Conservation (phyloP, 1,140 invertebrate genomes). For the Diachasmimorpha longicaudata region DNA sequence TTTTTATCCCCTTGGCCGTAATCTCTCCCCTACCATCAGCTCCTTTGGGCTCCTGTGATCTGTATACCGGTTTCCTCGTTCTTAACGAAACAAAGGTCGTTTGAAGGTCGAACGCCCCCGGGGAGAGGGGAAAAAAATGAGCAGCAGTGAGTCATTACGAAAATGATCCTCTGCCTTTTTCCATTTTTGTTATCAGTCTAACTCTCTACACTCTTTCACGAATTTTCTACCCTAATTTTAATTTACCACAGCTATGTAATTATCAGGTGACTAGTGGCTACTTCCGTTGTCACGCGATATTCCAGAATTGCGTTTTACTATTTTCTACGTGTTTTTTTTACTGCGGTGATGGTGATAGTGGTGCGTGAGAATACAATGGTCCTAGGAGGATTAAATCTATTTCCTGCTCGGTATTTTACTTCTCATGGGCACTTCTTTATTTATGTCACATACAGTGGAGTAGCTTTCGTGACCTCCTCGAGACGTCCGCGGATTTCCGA, state of each 20-base stretch:
- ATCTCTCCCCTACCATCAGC: background rate
- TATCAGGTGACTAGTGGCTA: constrained; percentile 1
- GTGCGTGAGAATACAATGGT: constrained; percentile 5
- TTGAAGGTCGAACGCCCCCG: constrained; percentile 11
- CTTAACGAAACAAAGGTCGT: constrained; percentile 23
- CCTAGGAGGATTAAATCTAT: constrained; percentile 18
- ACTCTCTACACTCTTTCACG: background rate
- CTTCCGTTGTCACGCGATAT: constrained; percentile 29
- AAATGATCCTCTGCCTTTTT: background rate
- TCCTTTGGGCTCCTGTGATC: constrained; percentile 1
- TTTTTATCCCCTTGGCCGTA: background rate
- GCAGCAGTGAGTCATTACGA: constrained; percentile 4
- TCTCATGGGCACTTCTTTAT: constrained; percentile 2
- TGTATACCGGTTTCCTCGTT: constrained; percentile 14
- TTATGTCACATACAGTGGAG: constrained; percentile 2
- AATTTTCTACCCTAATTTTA: background rate
- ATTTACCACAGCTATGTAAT: constrained; percentile 15
- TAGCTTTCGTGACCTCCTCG: constrained; percentile 18
- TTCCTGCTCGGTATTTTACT: constrained; percentile 4
- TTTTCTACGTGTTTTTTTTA: background rate
- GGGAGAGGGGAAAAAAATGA: constrained; percentile 1
- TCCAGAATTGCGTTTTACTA: constrained; percentile 11
- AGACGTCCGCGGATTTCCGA: constrained; percentile 9
- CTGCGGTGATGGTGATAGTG: background rate
- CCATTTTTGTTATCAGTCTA: background rate